Evolutionary conservation across 2,113 vertebrate genomes (phyloP).

Genomic region (Toxotes chatareus): DNA sequence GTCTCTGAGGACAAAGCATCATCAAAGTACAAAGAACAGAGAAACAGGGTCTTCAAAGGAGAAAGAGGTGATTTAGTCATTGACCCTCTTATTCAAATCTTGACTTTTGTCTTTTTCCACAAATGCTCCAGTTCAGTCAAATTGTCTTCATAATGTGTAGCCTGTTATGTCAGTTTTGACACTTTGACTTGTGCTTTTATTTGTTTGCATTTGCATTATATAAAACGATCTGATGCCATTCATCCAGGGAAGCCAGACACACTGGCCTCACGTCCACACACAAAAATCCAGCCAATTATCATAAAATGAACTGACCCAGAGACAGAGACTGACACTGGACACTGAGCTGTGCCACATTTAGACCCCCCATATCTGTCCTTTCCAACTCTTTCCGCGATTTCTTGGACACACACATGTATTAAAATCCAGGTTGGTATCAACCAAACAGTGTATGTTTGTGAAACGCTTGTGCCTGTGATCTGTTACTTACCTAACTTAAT

Average conservation of each 20-base stretch:
- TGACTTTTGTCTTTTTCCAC: background rate
- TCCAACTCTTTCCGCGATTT: slow-evolving; percentile 33
- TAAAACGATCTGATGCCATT: background rate
- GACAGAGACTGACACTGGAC: slow-evolving; percentile 35
- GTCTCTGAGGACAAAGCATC: background rate
- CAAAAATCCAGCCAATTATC: slow-evolving; percentile 28
- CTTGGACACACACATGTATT: background rate
- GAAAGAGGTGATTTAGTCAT: background rate
- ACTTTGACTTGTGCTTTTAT: background rate
- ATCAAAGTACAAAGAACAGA: background rate
- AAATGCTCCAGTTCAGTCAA: background rate
- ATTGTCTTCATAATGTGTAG: background rate
- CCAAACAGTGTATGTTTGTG: background rate
- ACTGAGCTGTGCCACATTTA: slow-evolving; percentile 51
- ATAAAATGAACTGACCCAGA: slow-evolving; percentile 9
- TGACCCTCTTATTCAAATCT: background rate
- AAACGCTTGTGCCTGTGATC: background rate
- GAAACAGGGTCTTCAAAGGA: background rate
- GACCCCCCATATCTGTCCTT: slow-evolving; percentile 31
- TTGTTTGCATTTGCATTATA: background rate
- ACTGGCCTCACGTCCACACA: slow-evolving; percentile 5
- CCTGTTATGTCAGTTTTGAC: background rate
- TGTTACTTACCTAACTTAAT: background rate
- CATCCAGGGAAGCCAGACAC: background rate
- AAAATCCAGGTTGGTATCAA: background rate